Evolutionary conservation across 2,797 vertebrate genomes (phyloP).

Genomic region (Sciurus vulgaris): DNA sequence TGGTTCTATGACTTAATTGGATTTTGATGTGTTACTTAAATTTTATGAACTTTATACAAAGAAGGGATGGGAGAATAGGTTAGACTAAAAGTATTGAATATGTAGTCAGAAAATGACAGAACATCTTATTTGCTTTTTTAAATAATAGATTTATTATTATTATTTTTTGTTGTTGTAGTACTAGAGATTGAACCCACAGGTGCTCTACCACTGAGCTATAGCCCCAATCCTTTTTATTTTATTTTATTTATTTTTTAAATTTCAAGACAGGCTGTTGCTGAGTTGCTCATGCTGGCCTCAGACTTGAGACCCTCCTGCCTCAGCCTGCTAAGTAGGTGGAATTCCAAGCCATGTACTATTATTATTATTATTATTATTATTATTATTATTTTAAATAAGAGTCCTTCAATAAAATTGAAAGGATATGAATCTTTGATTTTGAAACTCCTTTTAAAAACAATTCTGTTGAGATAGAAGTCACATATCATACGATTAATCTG

Average conservation of each 20-base stretch:
- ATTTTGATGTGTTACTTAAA: slow-evolving; percentile 6
- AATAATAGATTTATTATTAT: not conserved
- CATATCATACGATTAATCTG: not conserved
- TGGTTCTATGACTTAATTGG: slow-evolving; percentile 16
- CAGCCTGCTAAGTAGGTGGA: not conserved
- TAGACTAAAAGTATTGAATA: not conserved
- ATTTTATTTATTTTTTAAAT: not conserved
- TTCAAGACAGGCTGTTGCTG: not conserved
- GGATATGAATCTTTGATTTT: not conserved
- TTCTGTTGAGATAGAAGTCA: not conserved
- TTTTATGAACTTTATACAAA: not conserved
- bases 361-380: not conserved
- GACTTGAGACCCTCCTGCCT: not conserved
- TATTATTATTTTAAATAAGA: not conserved
- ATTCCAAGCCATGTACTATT: no score
- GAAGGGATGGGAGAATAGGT: not conserved
- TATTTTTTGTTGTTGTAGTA: no score
- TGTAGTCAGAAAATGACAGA: not conserved
- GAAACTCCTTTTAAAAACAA: not conserved
- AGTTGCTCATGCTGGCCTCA: not conserved
- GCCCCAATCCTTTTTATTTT: no score
- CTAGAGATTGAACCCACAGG: no score
- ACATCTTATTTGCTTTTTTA: not conserved
- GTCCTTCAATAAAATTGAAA: not conserved
- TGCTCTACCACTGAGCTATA: no score